Base-by-base conservation (phyloP, 1,140 invertebrate species). In the Drosophila navojoa region DNA sequence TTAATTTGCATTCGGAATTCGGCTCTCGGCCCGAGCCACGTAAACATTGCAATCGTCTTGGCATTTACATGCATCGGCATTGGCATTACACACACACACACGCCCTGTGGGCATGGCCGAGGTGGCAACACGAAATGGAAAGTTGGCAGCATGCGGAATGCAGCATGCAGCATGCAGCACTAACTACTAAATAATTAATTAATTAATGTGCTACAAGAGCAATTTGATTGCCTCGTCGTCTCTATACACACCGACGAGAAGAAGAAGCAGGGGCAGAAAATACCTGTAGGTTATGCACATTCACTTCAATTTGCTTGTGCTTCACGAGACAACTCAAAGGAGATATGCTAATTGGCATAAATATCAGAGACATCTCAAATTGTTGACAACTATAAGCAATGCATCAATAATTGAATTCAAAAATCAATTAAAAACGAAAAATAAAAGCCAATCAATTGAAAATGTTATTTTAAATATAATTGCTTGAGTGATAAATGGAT, bases 1-100 rank as follows among this genome's bases (percentile, higher is more conserved):
- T 71, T 67, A 76, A 70, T 77, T 60, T 58, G 49, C 66, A 74
- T 76, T 45, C 19, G 52, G 42, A 7, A 44, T 9, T 45, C 42
- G 16, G 32, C 19, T 40, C 44, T 27, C 11, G 22, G 53, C 45
- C 9, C 45, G 22, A 47, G 66, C 58, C 7, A 40, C 67, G 38
- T 68, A 49, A 54, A 54, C 53, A 77, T 54, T 55, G 42, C n/a
- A 40, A n/a, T 35, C 49, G 25, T 29, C 52, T 54, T 22, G 52
- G 52, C 57, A 45, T 47, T 74, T 76, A 61, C 25, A 4, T 32
- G 0, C 16, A 29, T 47, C 32, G 47, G 0, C 16, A 29, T 47
- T 47, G 32, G 10, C n/a, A 59, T 32, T 32, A 29, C 55, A 27
- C 15, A 32, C 38, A 40, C 50, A 27, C 50, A 53, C 29, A 53